Evolutionary conservation across 2,113 vertebrate genomes (phyloP), one percentile per base, ranked within the genome.

Genomic region (Myiozetetes cayanensis): DNA sequence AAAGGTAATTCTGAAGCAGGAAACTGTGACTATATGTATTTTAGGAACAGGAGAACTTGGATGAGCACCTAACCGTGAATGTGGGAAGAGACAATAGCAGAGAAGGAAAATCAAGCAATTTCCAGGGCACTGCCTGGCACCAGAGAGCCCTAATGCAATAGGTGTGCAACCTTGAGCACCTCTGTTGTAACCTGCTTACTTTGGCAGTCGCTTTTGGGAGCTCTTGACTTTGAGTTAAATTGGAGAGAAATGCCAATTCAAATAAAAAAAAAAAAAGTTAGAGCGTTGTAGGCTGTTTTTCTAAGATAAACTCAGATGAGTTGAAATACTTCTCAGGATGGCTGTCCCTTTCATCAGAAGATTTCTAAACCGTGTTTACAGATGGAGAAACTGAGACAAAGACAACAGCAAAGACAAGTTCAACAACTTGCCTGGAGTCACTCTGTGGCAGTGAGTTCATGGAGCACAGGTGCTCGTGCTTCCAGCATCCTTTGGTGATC

Each of bases 121-220:
- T 53, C 20, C 17, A 20, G 85, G 93, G 31, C n/a, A 8, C 11
- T 73, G 63, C 18, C n/a, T 91, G 93, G 73, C 76, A 37, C 14
- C 10, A 4, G 68, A 50, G 44, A 44, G n/a, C 73, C 56, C 2
- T 82, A 49, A 63, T 49, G 92, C 87, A 93, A 79, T 33, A 41
- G 58, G 21, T 39, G 24, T 22, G 33, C 91, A 94, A 63, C 96
- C 93, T 85, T 95, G 95, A 84, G 86, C 66, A 33, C 68, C 72
- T 86, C 85, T 97, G 94, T 96, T 87, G 90, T 87, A 96, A 97
- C 86, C 18, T 96, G 96, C 92, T 97, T 96, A 25, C 95, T 95
- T 95, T 97, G 91, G 89, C 91, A 61, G 43, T 2, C 14, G n/a
- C 47, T 72, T 49, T 67, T 25, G 81, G 82, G 72, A 85, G 61